phyloP scores from a whole-genome alignment of 2,888 invertebrate species.

The Yponomeuta sedellus region DNA sequence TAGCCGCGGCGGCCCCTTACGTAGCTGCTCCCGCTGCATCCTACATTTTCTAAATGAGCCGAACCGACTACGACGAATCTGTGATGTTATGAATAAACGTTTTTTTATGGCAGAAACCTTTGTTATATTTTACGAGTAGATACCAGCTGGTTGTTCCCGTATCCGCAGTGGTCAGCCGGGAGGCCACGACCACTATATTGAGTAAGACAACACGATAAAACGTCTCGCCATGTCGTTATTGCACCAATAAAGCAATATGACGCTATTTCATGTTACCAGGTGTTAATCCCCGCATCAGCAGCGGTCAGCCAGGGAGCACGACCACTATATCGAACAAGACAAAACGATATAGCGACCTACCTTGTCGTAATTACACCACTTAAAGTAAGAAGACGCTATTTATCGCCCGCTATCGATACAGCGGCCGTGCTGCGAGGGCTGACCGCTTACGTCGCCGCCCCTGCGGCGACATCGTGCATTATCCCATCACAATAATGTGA shows the following conservation, averaged over 20 bases:
- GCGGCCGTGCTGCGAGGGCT: constrained; percentile 21
- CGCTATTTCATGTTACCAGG: too few species aligned
- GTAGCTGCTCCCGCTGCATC: constrained; percentile 25
- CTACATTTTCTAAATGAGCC: background rate
- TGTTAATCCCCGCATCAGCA: constrained; percentile 77
- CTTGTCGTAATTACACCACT: too few species aligned
- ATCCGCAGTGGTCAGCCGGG: constrained; percentile 68
- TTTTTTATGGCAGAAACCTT: constrained; percentile 4
- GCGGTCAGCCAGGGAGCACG: constrained; percentile 33
- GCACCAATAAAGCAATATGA: too few species aligned
- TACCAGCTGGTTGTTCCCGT: constrained; percentile 64
- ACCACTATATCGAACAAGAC: too few species aligned
- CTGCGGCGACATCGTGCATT: constrained; percentile 39
- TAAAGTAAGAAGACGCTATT: too few species aligned
- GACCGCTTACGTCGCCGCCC: constrained; percentile 62
- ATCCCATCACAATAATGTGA: too few species aligned
- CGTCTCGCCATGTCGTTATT: too few species aligned
- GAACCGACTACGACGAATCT: background rate
- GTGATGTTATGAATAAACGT: constrained; percentile 10
- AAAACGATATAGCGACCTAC: too few species aligned
- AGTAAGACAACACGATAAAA: too few species aligned
- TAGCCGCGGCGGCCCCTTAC: constrained; percentile 18
- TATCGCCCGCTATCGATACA: too few species aligned
- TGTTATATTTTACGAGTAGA: background rate
- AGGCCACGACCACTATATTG: too few species aligned